Percentiles rank a stretch among this genome's conserved stretches.
Conservation (phyloP, 2,888 invertebrate species). For the Synanthedon vespiformis region DNA sequence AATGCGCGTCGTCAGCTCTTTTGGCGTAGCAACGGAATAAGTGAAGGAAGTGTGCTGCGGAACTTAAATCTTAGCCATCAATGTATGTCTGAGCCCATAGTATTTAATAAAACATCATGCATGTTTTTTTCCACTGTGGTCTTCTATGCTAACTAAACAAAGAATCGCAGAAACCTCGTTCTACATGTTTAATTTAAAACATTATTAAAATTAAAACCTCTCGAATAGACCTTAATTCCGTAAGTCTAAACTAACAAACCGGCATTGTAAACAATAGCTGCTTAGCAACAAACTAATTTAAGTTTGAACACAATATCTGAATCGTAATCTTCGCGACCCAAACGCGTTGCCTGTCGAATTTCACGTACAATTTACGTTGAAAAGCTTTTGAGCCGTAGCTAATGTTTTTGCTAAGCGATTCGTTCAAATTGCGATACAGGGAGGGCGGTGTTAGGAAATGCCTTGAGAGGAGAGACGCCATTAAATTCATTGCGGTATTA, state of each 20-base stretch:
- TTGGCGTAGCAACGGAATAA: too few relatives aligned
- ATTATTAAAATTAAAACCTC: too few relatives aligned
- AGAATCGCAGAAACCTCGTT: too few relatives aligned
- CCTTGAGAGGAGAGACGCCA: conserved; percentile 17
- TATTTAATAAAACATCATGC: too few relatives aligned
- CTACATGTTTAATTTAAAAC: too few relatives aligned
- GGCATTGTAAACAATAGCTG: conserved; percentile 9
- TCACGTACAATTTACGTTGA: conserved; percentile 62
- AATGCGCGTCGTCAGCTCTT: too few relatives aligned
- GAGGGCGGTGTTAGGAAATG: conserved; percentile 29
- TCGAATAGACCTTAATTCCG: not conserved
- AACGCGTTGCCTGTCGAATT: conserved; percentile 52
- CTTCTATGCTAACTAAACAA: too few relatives aligned
- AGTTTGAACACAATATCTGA: conserved; percentile 25
- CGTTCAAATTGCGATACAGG: conserved; percentile 37
- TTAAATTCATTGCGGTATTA: conserved; percentile 25
- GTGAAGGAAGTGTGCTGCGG: too few relatives aligned
- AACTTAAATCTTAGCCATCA: too few relatives aligned
- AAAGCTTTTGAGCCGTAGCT: conserved; percentile 59
- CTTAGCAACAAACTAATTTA: conserved; percentile 22
- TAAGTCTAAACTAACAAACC: conserved; percentile 1
- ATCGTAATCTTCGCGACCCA: conserved; percentile 33
- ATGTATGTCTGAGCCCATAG: too few relatives aligned
- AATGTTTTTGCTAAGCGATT: conserved; percentile 64
- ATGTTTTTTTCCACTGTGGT: too few relatives aligned